phyloP scores from a whole-genome alignment of 2,113 vertebrate species.

The Ctenodactylus gundi region DNA sequence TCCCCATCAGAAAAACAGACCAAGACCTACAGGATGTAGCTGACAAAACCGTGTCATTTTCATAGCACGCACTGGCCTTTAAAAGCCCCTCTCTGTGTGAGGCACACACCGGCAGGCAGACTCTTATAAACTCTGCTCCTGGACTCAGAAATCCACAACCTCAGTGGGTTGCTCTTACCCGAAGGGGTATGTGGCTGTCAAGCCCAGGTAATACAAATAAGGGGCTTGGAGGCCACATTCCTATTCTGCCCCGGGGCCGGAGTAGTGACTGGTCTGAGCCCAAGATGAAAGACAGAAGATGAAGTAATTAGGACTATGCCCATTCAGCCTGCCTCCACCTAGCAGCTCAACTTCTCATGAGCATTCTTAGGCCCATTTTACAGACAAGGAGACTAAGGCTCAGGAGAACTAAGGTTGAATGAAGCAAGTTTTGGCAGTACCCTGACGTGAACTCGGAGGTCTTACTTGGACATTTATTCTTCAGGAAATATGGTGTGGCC shows the following conservation, averaged over 20 bases:
- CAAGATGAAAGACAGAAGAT: not conserved
- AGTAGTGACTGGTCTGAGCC: not conserved
- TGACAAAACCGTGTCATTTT: not conserved
- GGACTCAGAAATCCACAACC: not conserved
- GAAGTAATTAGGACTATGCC: not conserved
- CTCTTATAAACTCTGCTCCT: not conserved
- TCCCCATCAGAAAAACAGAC: not conserved
- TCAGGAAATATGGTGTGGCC: not conserved
- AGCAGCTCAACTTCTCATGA: not conserved
- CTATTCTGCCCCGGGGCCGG: not conserved
- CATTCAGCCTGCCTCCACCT: not conserved
- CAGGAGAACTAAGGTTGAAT: not conserved
- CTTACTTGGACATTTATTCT: not conserved
- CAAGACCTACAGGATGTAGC: not conserved
- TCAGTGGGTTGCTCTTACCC: not conserved
- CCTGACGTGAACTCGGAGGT: not conserved
- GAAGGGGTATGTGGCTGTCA: not conserved
- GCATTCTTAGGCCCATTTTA: not conserved
- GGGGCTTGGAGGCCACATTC: not conserved
- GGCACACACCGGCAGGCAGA: not conserved
- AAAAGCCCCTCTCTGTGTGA: not conserved
- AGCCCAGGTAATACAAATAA: not conserved
- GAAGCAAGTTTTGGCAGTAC: not conserved
- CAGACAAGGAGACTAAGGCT: constrained; percentile 1
- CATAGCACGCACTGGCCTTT: not conserved